Conservation (phyloP, 2,888 invertebrate genomes). For the Xylota segnis region DNA sequence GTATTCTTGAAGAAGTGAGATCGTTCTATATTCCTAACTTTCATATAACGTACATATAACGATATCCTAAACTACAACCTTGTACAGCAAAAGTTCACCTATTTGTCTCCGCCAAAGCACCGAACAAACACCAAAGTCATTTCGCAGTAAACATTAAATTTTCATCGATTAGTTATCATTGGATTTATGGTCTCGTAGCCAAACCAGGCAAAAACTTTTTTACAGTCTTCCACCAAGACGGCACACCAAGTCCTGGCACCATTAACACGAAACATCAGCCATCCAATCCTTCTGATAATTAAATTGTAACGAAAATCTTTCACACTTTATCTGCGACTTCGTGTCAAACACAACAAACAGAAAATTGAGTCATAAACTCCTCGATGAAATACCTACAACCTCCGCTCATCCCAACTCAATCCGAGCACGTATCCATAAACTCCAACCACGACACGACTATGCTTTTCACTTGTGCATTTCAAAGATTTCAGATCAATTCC, state of each 20-base stretch:
- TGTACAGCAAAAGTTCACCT: not conserved
- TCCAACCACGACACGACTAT: slow-evolving; percentile 8
- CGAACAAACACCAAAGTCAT: not conserved
- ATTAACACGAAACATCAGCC: not conserved
- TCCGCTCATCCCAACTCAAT: slow-evolving; percentile 31
- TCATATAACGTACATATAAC: no score
- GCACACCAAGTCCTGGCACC: no score
- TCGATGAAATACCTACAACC: slow-evolving; percentile 30
- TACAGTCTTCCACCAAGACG: not conserved
- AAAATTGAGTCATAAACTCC: slow-evolving; percentile 28
- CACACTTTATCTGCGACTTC: slow-evolving; percentile 4
- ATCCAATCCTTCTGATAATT: slow-evolving; percentile 7
- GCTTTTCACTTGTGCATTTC: slow-evolving; percentile 46
- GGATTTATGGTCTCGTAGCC: not conserved
- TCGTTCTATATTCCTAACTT: no score
- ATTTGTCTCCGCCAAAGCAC: not conserved
- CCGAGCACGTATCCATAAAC: slow-evolving; percentile 51
- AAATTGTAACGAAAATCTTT: slow-evolving; percentile 30
- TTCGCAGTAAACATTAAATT: not conserved
- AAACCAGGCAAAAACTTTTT: not conserved
- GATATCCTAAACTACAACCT: no score
- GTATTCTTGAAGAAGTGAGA: no score
- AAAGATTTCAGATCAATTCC: slow-evolving; percentile 44
- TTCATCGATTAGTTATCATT: not conserved
- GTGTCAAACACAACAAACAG: slow-evolving; percentile 15